Evolutionary conservation across 1,140 invertebrate species (phyloP), one percentile per base, ranked within the genome.

Genomic region (Latrodectus geometricus): DNA sequence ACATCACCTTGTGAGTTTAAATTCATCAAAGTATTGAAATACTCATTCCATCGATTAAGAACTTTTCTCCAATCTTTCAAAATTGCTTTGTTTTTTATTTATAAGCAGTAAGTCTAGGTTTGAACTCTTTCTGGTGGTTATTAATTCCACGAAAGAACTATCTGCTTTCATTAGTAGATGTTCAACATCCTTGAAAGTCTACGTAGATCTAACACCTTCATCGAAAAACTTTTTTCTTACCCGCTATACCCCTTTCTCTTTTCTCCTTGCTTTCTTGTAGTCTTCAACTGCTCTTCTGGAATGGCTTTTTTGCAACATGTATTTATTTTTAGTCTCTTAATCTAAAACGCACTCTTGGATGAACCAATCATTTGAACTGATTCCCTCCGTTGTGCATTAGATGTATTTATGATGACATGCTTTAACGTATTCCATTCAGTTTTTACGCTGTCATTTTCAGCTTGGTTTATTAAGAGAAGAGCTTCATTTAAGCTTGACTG

Each of bases 41-140:
- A 56, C 11, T 81, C 52, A 35, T 81, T 81, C 21, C 79, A 23
- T 72, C 17, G 50, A 20, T 72, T n/a, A 72, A 72, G 79, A 54
- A 81, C 20, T 81, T 72, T 20, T 48, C 49, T 72, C 20, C 17
- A 50, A 48, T 79, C 17, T 12, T 72, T 81, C 56, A 81, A 81
- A 54, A 81, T 48, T 54, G 69, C 15, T 56, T 79, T 79, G 23
- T 66, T 23, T 54, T 75, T 79, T 69, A 17, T 72, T 50, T 23
- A 72, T 49, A 54, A 9, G 20, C 50, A 81, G 17, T 81, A 61
- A 61, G 14, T 65, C 54, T 82, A 73, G 52, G 54, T 20, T 61
- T 74, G 52, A 74, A 74, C 50, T 72, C 54, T 70, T 54, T 56
- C 35, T 21, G 20, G 50, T 4, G 20, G 48, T 54, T 9, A 80